Base-by-base conservation (phyloP, 2,113 vertebrate genomes). In the Apodemus speciosus region DNA sequence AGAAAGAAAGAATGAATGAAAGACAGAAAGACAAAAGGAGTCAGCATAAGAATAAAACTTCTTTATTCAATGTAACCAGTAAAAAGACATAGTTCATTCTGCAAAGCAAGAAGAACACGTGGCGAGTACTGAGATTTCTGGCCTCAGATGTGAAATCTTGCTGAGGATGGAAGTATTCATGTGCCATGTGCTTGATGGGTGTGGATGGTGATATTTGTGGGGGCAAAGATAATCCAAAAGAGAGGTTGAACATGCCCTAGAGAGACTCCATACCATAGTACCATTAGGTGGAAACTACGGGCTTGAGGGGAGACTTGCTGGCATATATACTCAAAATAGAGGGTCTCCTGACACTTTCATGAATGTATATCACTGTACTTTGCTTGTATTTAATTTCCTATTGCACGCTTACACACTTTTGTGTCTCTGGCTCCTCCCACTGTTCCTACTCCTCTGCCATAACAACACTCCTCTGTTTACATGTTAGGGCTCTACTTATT, bases 31-130 rank as follows among this genome's bases (percentile, higher is more conserved):
- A n/a, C n/a, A n/a, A n/a, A n/a, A 77, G 25, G 38, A 38, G 38
- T 80, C 3, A 69, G 9, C 27, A 14, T 73, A 66, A 81, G 20
- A 9, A 32, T 92, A 46, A 93, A 53, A 80, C 2, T 32, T 89
- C 32, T 94, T 93, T 86, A 89, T 86, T 94, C 51, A 94, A 49
- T 76, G 84, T 91, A 94, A 93, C 68, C 40, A 88, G 62, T 66
- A 92, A 92, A 75, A 4, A 4, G 83, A 83, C 64, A 53, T 6
- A 76, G 40, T 51, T 46, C 69, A 84, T 53, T 64, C 9, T 20
- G n/a, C 73, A 93, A 69, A 89, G 73, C 56, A 72, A 92, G 69
- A 93, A 14, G 21, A 23, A 38, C 62, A 71, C 43, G 60, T 40
- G 75, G 69, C 11, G 38, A 40, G 68, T 49, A 9, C 84, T 10